Evolutionary conservation across 2,888 invertebrate genomes (phyloP), one percentile per base, ranked within the genome.

Genomic region (Drosophila yooni): DNA sequence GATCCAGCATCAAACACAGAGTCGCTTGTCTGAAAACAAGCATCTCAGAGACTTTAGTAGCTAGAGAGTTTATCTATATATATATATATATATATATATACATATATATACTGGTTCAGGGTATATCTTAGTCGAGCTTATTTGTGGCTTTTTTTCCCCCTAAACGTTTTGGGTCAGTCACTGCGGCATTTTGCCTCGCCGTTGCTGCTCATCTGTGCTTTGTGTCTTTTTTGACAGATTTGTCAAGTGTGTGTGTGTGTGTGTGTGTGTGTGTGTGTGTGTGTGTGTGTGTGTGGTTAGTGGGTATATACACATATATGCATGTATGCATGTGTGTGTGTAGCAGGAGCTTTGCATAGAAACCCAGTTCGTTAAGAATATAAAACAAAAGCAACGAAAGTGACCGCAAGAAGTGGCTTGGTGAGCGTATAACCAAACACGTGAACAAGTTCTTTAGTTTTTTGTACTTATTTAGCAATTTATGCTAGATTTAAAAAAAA

Each of bases 381-480:
- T 27, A 25, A 34, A 38, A 29, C 33, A 62, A 34, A 33, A 18
- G 33, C 48, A 59, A 50, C 11, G 59, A 60, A 60, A 36, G 60
- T 60, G 29, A 36, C 36, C 52, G 10, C 51, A 21, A 53, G 51
- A 36, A 21, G 36, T 40, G 40, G 61, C 61, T 29, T 25, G 25
- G 40, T n/a, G 7, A 29, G 27, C 38, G 29, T 13, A 29, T n/a
- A n/a, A 6, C 56, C 36, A 61, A 63, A 60, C 66, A 53, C 60
- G 52, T 66, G 25, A 66, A 66, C 21, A 43, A 52, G 46, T 60
- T 66, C 66, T 38, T 53, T 18, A 48, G 5, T 6, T 43, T 59
- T 27, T 43, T 68, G 27, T 60, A 60, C 52, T 75, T 69, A 64
- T 74, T 74, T 64, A 64, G 75, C 69, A 64, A 74, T 74, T 74